Evolutionary conservation across 1,140 invertebrate genomes (phyloP).

Genomic region (Diuraphis noxia): DNA sequence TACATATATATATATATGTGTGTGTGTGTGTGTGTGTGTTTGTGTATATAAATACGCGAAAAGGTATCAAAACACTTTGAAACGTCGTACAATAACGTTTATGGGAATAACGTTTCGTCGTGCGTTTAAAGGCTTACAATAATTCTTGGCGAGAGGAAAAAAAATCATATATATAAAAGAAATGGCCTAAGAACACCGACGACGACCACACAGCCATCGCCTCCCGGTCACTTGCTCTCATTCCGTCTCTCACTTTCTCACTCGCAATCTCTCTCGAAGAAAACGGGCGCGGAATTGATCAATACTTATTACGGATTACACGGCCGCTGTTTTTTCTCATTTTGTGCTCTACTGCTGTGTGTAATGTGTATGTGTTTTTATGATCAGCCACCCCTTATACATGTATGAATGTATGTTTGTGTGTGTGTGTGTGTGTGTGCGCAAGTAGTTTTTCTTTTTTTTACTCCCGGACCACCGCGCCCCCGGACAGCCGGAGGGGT

Average conservation of each 20-base stretch:
- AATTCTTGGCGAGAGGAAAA: conserved; percentile 28
- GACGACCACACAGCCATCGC: background rate
- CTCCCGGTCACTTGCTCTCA: background rate
- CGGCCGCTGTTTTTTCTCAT: conserved; percentile 54
- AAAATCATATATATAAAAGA: background rate
- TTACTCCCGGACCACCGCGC: conserved; percentile 23
- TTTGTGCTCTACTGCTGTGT: conserved; percentile 43
- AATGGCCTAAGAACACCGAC: background rate
- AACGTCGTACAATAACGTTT: conserved; percentile 32
- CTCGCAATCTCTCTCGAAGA: conserved; percentile 6
- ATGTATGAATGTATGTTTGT: background rate
- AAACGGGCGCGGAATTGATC: conserved; percentile 52
- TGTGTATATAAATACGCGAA: no score
- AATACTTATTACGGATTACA: conserved; percentile 54
- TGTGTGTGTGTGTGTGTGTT: no score
- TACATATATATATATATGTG: background rate
- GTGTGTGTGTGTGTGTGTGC: conserved; percentile 18
- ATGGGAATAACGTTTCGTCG: conserved; percentile 20
- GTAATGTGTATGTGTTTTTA: conserved; percentile 51
- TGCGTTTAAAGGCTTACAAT: conserved; percentile 37
- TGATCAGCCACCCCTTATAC: conserved; percentile 41
- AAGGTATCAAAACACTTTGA: conserved; percentile 33
- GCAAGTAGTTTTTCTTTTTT: conserved; percentile 27
- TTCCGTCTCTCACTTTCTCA: background rate
- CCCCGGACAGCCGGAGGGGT: background rate